A percentile compares a stretch with the other conserved stretches of the same genome.
Evolutionary conservation across 2,113 vertebrate genomes (phyloP).

Genomic region (Cepphus grylle): DNA sequence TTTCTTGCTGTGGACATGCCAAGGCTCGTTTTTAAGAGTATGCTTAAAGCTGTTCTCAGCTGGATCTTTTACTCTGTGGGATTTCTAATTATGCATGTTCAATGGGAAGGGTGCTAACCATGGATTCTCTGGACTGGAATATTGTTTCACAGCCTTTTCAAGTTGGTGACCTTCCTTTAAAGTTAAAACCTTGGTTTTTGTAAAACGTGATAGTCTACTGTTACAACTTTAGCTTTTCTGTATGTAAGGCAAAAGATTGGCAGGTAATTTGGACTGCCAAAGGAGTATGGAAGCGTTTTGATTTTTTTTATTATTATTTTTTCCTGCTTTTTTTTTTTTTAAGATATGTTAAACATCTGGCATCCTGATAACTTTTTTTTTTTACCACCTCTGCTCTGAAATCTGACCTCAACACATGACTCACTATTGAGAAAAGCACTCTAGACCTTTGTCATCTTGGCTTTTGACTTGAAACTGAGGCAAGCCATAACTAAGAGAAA

Average conservation of each 20-base stretch:
- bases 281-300: neutral
- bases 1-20: neutral
- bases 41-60: neutral
- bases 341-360: conserved; percentile 34
- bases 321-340: neutral
- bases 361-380: neutral
- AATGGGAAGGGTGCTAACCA: neutral
- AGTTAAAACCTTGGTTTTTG: neutral
- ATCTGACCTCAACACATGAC: conserved; percentile 22
- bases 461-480: conserved; percentile 27
- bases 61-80: neutral
- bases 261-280: neutral
- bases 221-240: neutral
- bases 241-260: neutral
- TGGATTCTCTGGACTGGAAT: neutral
- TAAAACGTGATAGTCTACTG: neutral
- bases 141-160: neutral
- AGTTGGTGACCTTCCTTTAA: neutral
- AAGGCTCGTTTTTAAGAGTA: neutral
- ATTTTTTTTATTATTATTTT: rapidly evolving
- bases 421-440: conserved; percentile 18
- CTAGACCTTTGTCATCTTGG: conserved; percentile 25
- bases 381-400: conserved; percentile 6
- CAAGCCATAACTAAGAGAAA: conserved; percentile 50
- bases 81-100: neutral